A percentile compares a stretch with the other conserved stretches of the same genome.
These are phyloP conservation scores for Pseudolycoriella hygida DNA, from an alignment of 2,888 invertebrate species.

Conservation along the genomic window DNA sequence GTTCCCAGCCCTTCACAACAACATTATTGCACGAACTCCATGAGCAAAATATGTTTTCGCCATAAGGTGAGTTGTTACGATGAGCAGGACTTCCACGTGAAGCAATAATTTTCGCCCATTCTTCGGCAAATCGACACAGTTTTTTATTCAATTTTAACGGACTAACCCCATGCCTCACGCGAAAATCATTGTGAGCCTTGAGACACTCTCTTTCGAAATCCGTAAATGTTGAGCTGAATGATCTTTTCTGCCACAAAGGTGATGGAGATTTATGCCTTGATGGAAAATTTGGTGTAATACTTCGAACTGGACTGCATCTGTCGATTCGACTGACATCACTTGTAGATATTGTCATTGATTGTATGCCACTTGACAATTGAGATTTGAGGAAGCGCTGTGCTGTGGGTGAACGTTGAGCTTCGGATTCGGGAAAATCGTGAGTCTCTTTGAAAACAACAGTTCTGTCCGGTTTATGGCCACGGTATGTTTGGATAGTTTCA, in stretches of 20 bases:
- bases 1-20: conserved; percentile 33
- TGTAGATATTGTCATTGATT: neutral
- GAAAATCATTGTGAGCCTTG: conserved; percentile 55
- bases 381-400: conserved; percentile 15
- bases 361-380: conserved; percentile 11
- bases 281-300: conserved; percentile 1
- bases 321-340: neutral
- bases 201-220: conserved; percentile 53
- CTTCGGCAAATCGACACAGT: conserved; percentile 45
- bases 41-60: conserved; percentile 65
- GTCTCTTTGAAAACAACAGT: conserved; percentile 42
- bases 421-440: conserved; percentile 26
- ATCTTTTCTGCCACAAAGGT: conserved; percentile 25
- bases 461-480: conserved; percentile 41
- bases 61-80: conserved; percentile 57
- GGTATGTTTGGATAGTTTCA: conserved; percentile 46
- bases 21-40: conserved; percentile 40
- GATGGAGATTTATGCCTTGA: conserved; percentile 11
- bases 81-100: conserved; percentile 51
- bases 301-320: neutral
- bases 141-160: conserved; percentile 45
- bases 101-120: conserved; percentile 51
- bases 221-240: conserved; percentile 5
- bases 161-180: conserved; percentile 48
- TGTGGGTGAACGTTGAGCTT: conserved; percentile 15